phyloP scores from a whole-genome alignment of 2,113 vertebrate species.

The Calypte anna region DNA sequence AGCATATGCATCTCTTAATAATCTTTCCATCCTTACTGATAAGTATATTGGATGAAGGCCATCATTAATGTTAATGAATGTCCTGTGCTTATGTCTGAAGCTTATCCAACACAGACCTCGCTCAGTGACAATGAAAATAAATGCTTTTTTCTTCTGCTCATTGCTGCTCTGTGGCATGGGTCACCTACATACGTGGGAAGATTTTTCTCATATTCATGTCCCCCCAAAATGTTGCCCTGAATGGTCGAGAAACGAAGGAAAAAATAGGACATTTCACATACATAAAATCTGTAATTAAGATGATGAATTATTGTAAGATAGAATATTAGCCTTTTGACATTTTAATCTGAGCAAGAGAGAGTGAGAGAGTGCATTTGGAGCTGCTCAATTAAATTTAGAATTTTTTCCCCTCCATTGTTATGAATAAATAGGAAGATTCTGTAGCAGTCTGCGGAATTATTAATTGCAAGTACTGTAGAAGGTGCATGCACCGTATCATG shows the following conservation, averaged over 20 bases:
- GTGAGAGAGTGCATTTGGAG: constrained; percentile 76
- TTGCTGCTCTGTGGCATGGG: not conserved
- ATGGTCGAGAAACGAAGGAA: constrained; percentile 21
- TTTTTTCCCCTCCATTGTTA: constrained; percentile 84
- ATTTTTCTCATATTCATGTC: not conserved
- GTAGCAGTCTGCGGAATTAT: constrained; percentile 84
- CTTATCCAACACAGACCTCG: constrained; percentile 7
- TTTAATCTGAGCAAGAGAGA: constrained; percentile 81
- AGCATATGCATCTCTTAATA: not conserved
- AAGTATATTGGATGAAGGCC: not conserved
- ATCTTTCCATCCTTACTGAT: not conserved
- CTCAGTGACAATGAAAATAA: constrained; percentile 24
- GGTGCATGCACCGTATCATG: constrained; percentile 85
- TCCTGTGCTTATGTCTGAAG: constrained; percentile 25
- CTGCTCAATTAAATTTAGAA: constrained; percentile 86
- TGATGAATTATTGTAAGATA: constrained; percentile 86
- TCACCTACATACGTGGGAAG: constrained; percentile 17
- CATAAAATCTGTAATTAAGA: constrained; percentile 87
- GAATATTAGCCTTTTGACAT: constrained; percentile 90
- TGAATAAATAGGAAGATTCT: constrained; percentile 87
- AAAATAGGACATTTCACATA: constrained; percentile 75
- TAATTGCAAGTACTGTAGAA: constrained; percentile 86
- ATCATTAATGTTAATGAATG: constrained; percentile 62
- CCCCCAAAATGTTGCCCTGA: constrained; percentile 63
- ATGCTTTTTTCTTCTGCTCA: constrained; percentile 7